A percentile compares a stretch with the other conserved stretches of the same genome.
phyloP scores from a whole-genome alignment of 2,888 invertebrate species.

The Oxyscelio sp. region DNA sequence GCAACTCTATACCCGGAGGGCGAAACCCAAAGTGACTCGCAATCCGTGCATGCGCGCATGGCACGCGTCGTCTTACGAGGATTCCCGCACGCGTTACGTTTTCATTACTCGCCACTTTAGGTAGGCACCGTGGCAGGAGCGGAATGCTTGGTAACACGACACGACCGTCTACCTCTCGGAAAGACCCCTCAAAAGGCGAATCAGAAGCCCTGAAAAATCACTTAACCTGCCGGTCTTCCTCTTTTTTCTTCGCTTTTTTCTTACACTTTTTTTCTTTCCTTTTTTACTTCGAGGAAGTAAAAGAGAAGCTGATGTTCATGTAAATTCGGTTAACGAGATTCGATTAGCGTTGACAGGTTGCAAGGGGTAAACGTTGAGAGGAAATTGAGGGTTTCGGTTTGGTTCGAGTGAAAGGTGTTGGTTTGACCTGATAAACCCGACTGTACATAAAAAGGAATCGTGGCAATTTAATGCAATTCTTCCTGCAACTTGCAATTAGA shows the following conservation, averaged over 20 bases:
- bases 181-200: conserved; percentile 9
- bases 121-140: conserved; percentile 10
- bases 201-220: conserved; percentile 60
- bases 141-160: conserved; percentile 36
- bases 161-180: conserved; percentile 6
- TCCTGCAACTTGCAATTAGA: too few relatives aligned
- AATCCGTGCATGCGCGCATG: conserved; percentile 78
- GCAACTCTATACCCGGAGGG: conserved; percentile 74
- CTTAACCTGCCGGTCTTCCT: conserved; percentile 57
- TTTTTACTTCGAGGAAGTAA: background rate
- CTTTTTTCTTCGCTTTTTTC: background rate
- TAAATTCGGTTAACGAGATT: conserved; percentile 61
- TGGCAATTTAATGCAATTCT: too few relatives aligned
- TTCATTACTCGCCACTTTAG: conserved; percentile 39
- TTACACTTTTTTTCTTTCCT: background rate
- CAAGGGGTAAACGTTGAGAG: background rate
- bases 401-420: too few relatives aligned
- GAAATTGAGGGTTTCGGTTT: conserved; percentile 28
- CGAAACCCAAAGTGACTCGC: conserved; percentile 79
- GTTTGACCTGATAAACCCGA: too few relatives aligned
- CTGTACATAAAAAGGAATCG: too few relatives aligned
- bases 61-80: conserved; percentile 76
- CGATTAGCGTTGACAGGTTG: conserved; percentile 45
- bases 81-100: conserved; percentile 66
- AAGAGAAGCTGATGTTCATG: conserved; percentile 8